Base-by-base conservation (phyloP, 2,888 invertebrate genomes). In the Rotaria sp. region DNA sequence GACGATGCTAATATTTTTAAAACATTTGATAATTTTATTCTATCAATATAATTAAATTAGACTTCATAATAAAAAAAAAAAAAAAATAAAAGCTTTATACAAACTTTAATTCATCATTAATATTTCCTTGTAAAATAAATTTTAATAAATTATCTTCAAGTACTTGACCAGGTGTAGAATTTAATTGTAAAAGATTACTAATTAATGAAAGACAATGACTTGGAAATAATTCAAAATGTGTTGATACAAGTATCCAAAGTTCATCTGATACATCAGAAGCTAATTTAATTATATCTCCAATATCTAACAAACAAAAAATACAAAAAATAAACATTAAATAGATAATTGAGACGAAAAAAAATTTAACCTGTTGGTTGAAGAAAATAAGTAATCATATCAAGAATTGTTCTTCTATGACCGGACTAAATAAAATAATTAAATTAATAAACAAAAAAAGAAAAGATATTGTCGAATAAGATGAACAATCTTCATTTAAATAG, bases 381-480 rank as follows among this genome's bases (percentile, higher is more conserved):
- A 80, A 80, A 80, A 80, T 80, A 45, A 13, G 11, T 45, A 24
- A 80, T 80, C 45, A 80, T 80, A 45, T 80, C 80, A 4, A 80
- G 10, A 38, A 80, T 26, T n/a, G 45, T 80, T 45, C 26, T 18
- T 80, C n/a, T 80, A 45, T 80, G 80, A 13, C n/a, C 45, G n/a
- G 21, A n/a, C 80, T 80, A 80, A 80, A 80, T 24, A 10, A 15
- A 75, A 45, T 21, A 35, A 15, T 18, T 35, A 15, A 35, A 30
- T 35, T 21, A 52, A 21, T 18, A 35, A 30, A 18, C 7, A 18
- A 8, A 7, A 26, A 52, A 52, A 67, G 1, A 30, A 30, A n/a
- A n/a, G n/a, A n/a, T n/a, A n/a, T n/a, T n/a, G n/a, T n/a, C n/a
- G n/a, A n/a, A n/a, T n/a, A n/a, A n/a, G n/a, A n/a, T n/a, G n/a